Evolutionary conservation across 2,888 invertebrate species (phyloP).

Genomic region (Sinohyriopsis cumingii): DNA sequence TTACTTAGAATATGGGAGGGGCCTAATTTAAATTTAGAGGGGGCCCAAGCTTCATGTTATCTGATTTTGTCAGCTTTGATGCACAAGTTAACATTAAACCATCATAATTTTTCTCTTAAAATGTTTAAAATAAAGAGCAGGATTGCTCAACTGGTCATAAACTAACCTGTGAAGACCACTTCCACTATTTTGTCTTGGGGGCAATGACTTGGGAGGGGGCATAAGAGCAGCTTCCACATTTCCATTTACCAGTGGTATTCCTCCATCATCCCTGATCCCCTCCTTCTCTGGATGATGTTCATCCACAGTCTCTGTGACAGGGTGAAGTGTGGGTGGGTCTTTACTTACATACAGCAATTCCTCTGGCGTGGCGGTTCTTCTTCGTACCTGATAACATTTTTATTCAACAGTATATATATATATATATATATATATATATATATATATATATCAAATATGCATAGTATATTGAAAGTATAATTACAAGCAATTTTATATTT

Average conservation of each 20-base stretch:
- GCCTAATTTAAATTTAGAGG: no score
- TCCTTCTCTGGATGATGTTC: constrained; percentile 22
- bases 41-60: no score
- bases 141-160: background rate
- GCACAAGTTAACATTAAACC: no score
- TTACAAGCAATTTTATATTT: no score
- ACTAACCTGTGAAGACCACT: no score
- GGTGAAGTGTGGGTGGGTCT: constrained; percentile 25
- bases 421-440: no score
- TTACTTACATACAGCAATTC: constrained; percentile 78
- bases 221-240: constrained; percentile 35
- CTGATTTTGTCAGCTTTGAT: no score
- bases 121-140: background rate
- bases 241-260: constrained; percentile 21
- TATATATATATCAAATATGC: no score
- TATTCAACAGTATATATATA: no score
- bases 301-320: constrained; percentile 53
- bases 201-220: constrained; percentile 50
- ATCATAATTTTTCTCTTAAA: no score
- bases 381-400: constrained; percentile 52
- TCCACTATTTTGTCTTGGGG: constrained; percentile 31
- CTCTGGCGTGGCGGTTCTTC: constrained; percentile 74
- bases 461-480: no score
- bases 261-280: background rate
- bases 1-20: no score